Conservation (phyloP, 2,888 invertebrate genomes). For the Zele albiditarsus region DNA sequence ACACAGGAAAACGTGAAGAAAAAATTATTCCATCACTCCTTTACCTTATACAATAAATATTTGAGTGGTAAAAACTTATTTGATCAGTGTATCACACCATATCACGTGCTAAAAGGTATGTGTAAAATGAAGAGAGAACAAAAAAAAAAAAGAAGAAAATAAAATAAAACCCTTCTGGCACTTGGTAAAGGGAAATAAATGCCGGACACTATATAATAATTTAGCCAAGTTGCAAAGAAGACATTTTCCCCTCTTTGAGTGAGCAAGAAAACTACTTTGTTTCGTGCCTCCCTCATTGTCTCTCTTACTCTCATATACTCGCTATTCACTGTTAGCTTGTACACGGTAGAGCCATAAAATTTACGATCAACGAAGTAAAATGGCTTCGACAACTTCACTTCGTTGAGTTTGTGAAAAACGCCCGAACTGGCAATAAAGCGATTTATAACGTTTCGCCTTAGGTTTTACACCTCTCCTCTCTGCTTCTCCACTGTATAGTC, state of each 20-base stretch:
- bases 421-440: slow-evolving; percentile 59
- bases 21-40: background rate
- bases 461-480: slow-evolving; percentile 21
- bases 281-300: background rate
- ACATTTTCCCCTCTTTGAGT: slow-evolving; percentile 21
- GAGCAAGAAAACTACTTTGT: slow-evolving; percentile 32
- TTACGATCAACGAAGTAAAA: slow-evolving; percentile 55
- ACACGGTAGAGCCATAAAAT: slow-evolving; percentile 52
- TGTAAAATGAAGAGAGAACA: background rate
- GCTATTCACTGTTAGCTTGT: background rate
- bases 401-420: slow-evolving; percentile 49
- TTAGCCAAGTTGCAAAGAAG: slow-evolving; percentile 28
- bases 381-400: slow-evolving; percentile 49
- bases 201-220: slow-evolving; percentile 33
- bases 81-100: background rate
- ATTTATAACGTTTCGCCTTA: slow-evolving; percentile 55
- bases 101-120: background rate
- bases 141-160: background rate
- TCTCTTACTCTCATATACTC: background rate
- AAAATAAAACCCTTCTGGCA: slow-evolving; percentile 8
- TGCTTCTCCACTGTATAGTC: slow-evolving; percentile 10
- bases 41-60: background rate
- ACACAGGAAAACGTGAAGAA: background rate
- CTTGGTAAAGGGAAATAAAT: slow-evolving; percentile 5
- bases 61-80: background rate